Evolutionary conservation across 2,113 vertebrate genomes (phyloP).

Genomic region (Podocnemis expansa): DNA sequence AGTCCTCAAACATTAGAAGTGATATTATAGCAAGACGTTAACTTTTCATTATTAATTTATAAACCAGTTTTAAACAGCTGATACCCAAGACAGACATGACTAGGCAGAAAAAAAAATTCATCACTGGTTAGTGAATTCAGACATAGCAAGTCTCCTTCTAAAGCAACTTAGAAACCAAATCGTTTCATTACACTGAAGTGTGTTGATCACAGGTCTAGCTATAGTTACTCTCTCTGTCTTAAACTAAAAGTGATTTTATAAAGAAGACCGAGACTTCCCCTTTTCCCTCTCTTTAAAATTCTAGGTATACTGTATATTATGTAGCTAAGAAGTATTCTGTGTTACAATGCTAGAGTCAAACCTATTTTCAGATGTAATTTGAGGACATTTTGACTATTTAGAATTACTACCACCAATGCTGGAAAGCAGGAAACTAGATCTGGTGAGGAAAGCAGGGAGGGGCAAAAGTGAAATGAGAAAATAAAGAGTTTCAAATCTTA

Average conservation of each 20-base stretch:
- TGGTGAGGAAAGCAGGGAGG: not conserved
- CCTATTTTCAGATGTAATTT: not conserved
- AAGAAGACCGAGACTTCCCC: not conserved
- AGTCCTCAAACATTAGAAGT: not conserved
- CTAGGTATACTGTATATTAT: not conserved
- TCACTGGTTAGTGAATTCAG: not conserved
- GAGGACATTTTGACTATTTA: not conserved
- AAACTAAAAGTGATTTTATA: not conserved
- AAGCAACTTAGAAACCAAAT: not conserved
- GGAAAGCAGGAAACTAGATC: not conserved
- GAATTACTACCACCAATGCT: fast-evolving
- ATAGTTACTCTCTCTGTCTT: not conserved
- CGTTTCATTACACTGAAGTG: not conserved
- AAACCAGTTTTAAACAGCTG: not conserved
- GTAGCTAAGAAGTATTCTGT: not conserved
- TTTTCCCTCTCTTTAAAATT: not conserved
- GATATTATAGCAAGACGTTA: not conserved
- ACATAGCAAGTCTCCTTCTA: not conserved
- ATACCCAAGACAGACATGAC: not conserved
- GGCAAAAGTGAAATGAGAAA: not conserved
- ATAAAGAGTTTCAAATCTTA: not conserved
- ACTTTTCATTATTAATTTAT: not conserved
- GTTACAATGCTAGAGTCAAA: not conserved
- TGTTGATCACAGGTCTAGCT: not conserved
- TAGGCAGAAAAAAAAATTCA: not conserved